Percentiles rank a stretch among this genome's conserved stretches.
Conservation (phyloP, 2,113 vertebrate species). For the Nothoprocta pentlandii region DNA sequence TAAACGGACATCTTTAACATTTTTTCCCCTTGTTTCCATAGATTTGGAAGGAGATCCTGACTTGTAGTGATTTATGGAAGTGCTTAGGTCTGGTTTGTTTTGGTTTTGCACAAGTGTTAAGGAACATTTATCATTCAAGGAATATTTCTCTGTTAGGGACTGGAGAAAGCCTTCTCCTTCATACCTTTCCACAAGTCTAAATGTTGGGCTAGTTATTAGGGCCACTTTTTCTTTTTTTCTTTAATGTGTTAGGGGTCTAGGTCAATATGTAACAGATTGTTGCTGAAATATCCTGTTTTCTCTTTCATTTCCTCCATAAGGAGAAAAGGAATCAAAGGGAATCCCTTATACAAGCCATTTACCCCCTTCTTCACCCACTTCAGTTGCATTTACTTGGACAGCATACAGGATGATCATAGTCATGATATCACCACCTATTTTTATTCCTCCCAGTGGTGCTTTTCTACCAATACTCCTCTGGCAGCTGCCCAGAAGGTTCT, state of each 20-base stretch:
- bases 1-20: not conserved
- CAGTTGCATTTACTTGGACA: not conserved
- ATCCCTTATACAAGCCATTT: slow-evolving; percentile 9
- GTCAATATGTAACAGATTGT: slow-evolving; percentile 38
- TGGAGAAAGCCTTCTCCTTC: slow-evolving; percentile 7
- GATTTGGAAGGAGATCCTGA: not conserved
- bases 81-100: slow-evolving; percentile 13
- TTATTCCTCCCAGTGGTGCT: not conserved
- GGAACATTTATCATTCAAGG: not conserved
- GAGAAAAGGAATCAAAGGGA: slow-evolving; percentile 28
- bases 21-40: not conserved
- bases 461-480: not conserved
- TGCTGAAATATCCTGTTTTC: slow-evolving; percentile 41
- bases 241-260: not conserved
- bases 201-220: not conserved
- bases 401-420: not conserved
- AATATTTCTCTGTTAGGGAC: not conserved
- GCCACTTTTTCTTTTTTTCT: not conserved
- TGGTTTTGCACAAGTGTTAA: not conserved
- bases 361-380: not conserved
- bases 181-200: not conserved
- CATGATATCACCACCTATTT: not conserved
- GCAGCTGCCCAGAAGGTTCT: not conserved
- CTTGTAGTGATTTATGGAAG: slow-evolving; percentile 9
- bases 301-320: slow-evolving; percentile 3